Conservation (phyloP, 2,888 invertebrate genomes). For the Synergus gifuensis region DNA sequence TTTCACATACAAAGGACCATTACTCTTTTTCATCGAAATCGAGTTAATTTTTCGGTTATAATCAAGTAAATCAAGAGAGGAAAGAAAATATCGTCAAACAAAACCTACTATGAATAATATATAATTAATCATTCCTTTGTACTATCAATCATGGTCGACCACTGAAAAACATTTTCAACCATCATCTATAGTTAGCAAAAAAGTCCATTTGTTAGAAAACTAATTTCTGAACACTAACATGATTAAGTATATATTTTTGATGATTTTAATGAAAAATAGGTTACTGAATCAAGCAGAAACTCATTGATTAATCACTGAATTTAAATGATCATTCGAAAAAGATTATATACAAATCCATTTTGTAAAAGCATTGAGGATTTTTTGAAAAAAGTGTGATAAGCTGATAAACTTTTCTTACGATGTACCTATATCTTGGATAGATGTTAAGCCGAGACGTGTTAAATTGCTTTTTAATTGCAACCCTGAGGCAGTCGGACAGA, state of each 20-base stretch:
- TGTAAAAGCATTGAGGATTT: no score
- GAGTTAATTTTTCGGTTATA: neutral
- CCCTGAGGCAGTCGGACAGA: slow-evolving; percentile 43
- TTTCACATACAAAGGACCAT: neutral
- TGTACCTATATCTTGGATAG: neutral
- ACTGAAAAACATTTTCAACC: neutral
- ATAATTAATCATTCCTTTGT: no score
- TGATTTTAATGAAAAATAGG: neutral
- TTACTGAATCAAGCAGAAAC: neutral
- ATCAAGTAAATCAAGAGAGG: neutral
- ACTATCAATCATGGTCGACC: neutral
- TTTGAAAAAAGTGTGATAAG: no score
- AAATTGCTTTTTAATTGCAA: slow-evolving; percentile 63
- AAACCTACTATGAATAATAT: neutral
- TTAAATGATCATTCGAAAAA: no score
- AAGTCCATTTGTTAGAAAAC: neutral
- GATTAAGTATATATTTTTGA: no score
- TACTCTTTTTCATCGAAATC: neutral
- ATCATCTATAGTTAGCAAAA: neutral
- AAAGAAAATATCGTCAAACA: neutral
- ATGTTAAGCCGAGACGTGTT: slow-evolving; percentile 55
- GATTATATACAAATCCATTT: no score
- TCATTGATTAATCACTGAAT: no score
- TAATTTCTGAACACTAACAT: no score
- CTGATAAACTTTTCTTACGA: neutral